These are phyloP conservation scores for Arctocebus calabarensis DNA, from an alignment of 2,797 vertebrate species.

Conservation along the genomic window DNA sequence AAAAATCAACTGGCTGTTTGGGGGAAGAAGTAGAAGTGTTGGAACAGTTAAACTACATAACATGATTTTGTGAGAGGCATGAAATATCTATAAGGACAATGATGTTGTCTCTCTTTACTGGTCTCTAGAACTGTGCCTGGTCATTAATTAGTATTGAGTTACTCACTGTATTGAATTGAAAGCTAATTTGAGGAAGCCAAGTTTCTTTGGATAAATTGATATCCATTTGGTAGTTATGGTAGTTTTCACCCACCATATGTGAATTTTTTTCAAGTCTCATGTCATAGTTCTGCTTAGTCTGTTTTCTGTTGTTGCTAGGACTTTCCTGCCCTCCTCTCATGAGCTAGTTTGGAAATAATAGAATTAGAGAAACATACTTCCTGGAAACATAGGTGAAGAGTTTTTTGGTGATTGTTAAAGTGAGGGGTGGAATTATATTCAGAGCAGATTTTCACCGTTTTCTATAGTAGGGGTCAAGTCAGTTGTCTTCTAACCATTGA, in stretches of 20 bases:
- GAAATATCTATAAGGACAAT: not conserved
- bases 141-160: not conserved
- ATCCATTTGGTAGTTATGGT: no score
- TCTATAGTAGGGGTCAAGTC: not conserved
- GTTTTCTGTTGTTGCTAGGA: constrained; percentile 32
- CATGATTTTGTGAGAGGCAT: not conserved
- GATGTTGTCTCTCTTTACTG: not conserved
- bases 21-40: not conserved
- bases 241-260: not conserved
- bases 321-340: not conserved
- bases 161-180: not conserved
- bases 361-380: constrained; percentile 22
- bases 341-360: constrained; percentile 2
- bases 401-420: constrained; percentile 50
- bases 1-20: not conserved
- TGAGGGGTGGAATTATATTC: not conserved
- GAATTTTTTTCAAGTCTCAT: not conserved
- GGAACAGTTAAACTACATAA: not conserved
- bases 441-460: constrained; percentile 34
- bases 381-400: constrained; percentile 26
- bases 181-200: not conserved
- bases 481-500: not conserved
- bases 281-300: constrained; percentile 42
- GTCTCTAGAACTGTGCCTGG: not conserved
- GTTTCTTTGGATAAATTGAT: constrained; percentile 6